Conservation (phyloP, 2,888 invertebrate genomes). For the Amiota communis region DNA sequence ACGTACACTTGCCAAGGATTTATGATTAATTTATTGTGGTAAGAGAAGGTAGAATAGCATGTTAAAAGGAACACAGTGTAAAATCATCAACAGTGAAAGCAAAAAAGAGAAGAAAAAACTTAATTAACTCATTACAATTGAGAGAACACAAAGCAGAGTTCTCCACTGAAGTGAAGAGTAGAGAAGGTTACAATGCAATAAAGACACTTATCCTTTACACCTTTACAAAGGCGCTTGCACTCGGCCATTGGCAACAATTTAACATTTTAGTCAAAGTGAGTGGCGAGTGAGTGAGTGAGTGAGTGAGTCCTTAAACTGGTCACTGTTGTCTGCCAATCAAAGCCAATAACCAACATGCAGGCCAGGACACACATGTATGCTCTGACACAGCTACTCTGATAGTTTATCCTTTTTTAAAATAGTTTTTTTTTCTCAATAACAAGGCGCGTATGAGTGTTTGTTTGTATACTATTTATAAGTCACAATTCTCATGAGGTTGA, state of each 20-base stretch:
- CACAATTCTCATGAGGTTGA: no score
- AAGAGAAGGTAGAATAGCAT: background rate
- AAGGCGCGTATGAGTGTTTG: no score
- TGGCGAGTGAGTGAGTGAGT: background rate
- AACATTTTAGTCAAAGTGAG: background rate
- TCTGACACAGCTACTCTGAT: background rate
- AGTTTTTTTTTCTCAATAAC: no score
- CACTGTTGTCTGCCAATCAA: slow-evolving; percentile 10
- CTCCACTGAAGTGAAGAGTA: slow-evolving; percentile 40
- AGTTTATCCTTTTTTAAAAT: background rate
- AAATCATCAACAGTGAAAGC: slow-evolving; percentile 45
- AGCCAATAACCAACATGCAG: background rate
- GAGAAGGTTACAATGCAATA: slow-evolving; percentile 47
- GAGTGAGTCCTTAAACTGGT: background rate
- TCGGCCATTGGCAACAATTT: slow-evolving; percentile 10
- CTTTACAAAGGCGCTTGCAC: background rate
- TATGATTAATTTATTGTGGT: slow-evolving; percentile 63
- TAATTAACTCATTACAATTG: slow-evolving; percentile 70
- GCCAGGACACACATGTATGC: background rate
- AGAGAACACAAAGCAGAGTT: slow-evolving; percentile 60
- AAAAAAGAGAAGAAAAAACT: slow-evolving; percentile 57
- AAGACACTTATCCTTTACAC: slow-evolving; percentile 12
- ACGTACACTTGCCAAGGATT: slow-evolving; percentile 48
- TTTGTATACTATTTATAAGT: no score
- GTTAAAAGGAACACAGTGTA: background rate